phyloP scores from a whole-genome alignment of 2,888 invertebrate genomes.

The Aphelenchoides bicaudatus region DNA sequence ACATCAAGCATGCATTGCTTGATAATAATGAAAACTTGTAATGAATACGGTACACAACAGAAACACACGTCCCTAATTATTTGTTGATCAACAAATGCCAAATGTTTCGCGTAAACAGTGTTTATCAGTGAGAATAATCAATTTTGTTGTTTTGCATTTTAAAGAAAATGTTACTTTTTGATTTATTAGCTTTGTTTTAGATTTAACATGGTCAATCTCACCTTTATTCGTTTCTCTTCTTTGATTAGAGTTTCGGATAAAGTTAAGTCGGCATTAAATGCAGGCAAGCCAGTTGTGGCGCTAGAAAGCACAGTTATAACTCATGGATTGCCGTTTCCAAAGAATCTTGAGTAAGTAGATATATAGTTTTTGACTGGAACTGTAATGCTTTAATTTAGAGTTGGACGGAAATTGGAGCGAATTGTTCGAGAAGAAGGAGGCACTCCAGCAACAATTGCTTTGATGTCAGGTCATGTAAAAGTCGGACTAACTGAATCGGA shows the following conservation, averaged over 20 bases:
- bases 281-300: slow-evolving; percentile 71
- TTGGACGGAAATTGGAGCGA: slow-evolving; percentile 77
- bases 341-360: slow-evolving; percentile 71
- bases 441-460: slow-evolving; percentile 85
- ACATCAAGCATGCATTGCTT: too few relatives aligned
- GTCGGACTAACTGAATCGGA: slow-evolving; percentile 67
- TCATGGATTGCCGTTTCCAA: slow-evolving; percentile 93
- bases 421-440: slow-evolving; percentile 71
- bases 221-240: not conserved
- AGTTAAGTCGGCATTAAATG: slow-evolving; percentile 37
- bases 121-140: too few relatives aligned
- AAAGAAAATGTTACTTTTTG: slow-evolving; percentile 1
- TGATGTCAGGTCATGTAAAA: slow-evolving; percentile 70
- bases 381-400: slow-evolving; percentile 62
- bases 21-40: too few relatives aligned
- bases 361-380: slow-evolving; percentile 7
- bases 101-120: too few relatives aligned
- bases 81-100: too few relatives aligned
- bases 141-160: not conserved
- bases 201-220: not conserved
- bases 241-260: slow-evolving; percentile 31
- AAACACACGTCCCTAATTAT: too few relatives aligned
- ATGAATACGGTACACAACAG: too few relatives aligned
- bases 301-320: slow-evolving; percentile 95
- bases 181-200: not conserved